These are phyloP conservation scores for Rhodeus uyekii DNA, from an alignment of 2,797 vertebrate genomes.

Conservation along the genomic window DNA sequence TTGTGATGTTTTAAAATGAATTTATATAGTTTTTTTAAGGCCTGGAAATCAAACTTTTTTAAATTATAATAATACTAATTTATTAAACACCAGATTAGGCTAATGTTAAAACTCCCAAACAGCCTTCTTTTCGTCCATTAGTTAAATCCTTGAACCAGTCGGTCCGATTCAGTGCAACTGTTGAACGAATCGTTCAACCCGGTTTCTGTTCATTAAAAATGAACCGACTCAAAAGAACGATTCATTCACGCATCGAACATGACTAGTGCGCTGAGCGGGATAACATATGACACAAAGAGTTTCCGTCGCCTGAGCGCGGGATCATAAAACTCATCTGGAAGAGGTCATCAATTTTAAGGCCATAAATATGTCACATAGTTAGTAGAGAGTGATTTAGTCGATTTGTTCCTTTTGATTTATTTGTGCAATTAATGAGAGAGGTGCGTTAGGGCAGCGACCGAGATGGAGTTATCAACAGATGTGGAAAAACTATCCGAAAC, in stretches of 20 bases:
- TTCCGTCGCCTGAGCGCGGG: background rate
- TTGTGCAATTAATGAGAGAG: background rate
- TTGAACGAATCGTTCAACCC: background rate
- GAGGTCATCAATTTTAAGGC: background rate
- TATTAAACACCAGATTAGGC: too few relatives aligned
- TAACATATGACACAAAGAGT: slow-evolving; percentile 33
- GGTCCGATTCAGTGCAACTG: background rate
- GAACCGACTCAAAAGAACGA: background rate
- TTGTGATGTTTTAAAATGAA: background rate
- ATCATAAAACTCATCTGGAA: background rate
- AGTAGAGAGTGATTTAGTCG: background rate
- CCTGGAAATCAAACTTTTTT: background rate
- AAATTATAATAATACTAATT: background rate
- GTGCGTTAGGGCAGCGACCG: background rate
- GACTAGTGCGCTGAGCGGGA: slow-evolving; percentile 16
- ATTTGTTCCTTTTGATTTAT: background rate
- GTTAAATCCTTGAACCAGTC: background rate
- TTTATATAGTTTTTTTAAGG: too few relatives aligned
- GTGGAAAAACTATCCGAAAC: slow-evolving; percentile 59
- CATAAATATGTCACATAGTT: slow-evolving; percentile 1
- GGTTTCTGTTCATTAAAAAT: background rate
- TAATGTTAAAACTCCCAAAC: background rate
- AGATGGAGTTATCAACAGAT: slow-evolving; percentile 19
- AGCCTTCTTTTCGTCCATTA: background rate
- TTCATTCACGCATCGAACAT: background rate